phyloP scores from a whole-genome alignment of 2,113 vertebrate species.

The Indri indri region DNA sequence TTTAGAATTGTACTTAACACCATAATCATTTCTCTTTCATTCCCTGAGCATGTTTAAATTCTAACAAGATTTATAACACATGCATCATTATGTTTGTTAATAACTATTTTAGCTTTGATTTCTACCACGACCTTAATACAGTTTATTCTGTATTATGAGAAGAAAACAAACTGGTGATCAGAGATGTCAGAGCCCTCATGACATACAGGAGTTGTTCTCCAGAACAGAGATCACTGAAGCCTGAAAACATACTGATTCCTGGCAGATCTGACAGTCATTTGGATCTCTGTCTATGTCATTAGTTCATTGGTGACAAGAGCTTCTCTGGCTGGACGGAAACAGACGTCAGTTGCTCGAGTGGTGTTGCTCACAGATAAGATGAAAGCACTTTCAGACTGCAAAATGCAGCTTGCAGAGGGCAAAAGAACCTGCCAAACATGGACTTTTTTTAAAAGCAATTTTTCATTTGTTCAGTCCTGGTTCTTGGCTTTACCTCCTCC shows the following conservation, averaged over 20 bases:
- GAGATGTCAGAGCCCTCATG: constrained; percentile 35
- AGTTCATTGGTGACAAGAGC: constrained; percentile 44
- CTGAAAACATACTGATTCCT: background rate
- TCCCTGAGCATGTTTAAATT: background rate
- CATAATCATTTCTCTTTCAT: constrained; percentile 25
- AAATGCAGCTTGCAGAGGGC: constrained; percentile 2
- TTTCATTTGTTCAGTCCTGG: background rate
- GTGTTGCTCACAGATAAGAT: constrained; percentile 63
- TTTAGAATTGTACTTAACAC: background rate
- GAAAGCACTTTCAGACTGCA: constrained; percentile 52
- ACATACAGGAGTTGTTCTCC: constrained; percentile 31
- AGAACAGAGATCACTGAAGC: constrained; percentile 33
- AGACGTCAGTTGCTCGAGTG: constrained; percentile 57
- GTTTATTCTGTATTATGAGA: background rate
- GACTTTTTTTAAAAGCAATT: background rate
- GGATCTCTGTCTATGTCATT: constrained; percentile 64
- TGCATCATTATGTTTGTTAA: background rate
- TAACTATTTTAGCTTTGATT: constrained; percentile 42
- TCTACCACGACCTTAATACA: background rate
- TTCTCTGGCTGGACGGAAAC: constrained; percentile 59
- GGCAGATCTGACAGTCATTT: constrained; percentile 59
- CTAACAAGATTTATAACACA: background rate
- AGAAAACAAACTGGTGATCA: constrained; percentile 16
- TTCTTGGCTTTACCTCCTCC: background rate
- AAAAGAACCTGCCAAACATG: background rate